A percentile compares a stretch with the other conserved stretches of the same genome.
Conservation (phyloP, 2,888 invertebrate genomes). For the Hemaris fuciformis region DNA sequence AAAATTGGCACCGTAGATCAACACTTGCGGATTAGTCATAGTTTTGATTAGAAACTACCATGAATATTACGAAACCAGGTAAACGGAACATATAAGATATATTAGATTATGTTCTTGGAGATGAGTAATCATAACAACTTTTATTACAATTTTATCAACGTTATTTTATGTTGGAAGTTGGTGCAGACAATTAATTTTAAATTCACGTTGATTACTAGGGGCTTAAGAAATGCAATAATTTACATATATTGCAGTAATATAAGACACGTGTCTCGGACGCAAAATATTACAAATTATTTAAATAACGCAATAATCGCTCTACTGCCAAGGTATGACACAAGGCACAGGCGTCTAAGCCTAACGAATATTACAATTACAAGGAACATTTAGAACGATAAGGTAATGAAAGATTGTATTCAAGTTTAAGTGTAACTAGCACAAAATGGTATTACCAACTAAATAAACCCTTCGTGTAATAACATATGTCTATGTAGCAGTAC, state of each 20-base stretch:
- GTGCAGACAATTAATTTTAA: too few species aligned
- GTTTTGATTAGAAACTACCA: background rate
- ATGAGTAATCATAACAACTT: background rate
- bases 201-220: too few species aligned
- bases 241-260: constrained; percentile 15
- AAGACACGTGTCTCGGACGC: constrained; percentile 9
- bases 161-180: too few species aligned
- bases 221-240: constrained; percentile 9
- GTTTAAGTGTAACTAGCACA: background rate
- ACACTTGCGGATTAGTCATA: constrained; percentile 46
- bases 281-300: constrained; percentile 27
- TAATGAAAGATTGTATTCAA: background rate
- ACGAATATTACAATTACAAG: constrained; percentile 60
- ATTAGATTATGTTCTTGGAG: background rate
- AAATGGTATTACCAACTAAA: too few species aligned
- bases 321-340: constrained; percentile 27
- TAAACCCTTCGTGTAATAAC: too few species aligned
- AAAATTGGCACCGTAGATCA: constrained; percentile 46
- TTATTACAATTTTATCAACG: too few species aligned
- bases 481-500: too few species aligned
- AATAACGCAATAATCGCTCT: constrained; percentile 29
- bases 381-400: constrained; percentile 41
- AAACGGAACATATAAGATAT: background rate
- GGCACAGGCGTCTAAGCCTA: constrained; percentile 31
- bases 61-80: background rate